Conservation (phyloP, 2,797 vertebrate species). For the Carcharodon carcharias region DNA sequence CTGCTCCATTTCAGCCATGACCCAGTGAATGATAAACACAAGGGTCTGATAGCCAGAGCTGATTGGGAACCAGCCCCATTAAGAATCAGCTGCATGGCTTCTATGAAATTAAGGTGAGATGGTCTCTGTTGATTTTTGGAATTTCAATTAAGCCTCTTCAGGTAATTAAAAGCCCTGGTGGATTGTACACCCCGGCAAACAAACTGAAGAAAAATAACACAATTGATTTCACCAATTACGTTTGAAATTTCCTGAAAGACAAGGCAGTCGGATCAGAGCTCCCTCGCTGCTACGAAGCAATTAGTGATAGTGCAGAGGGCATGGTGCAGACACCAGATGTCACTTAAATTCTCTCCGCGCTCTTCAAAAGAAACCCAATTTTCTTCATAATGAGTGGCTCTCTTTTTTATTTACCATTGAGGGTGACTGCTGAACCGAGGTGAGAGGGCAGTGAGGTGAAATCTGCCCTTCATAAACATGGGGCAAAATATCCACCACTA, state of each 20-base stretch:
- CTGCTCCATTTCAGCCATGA: no score
- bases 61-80: no score
- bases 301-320: conserved; percentile 42
- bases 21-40: neutral
- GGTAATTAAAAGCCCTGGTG: neutral
- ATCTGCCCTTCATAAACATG: conserved; percentile 45
- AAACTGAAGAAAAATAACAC: neutral
- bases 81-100: neutral
- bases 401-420: conserved; percentile 48
- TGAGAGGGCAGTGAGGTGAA: conserved; percentile 46
- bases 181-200: neutral
- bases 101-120: neutral
- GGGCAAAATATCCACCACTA: neutral
- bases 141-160: neutral
- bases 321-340: conserved; percentile 42
- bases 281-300: conserved; percentile 36
- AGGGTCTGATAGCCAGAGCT: neutral
- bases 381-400: conserved; percentile 49
- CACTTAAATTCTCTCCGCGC: conserved; percentile 43
- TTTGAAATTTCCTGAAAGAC: neutral
- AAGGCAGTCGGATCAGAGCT: neutral
- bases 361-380: conserved; percentile 46
- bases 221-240: neutral
- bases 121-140: neutral
- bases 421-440: conserved; percentile 43